Evolutionary conservation across 2,888 invertebrate genomes (phyloP).

Genomic region (Drosophila austrosaltans): DNA sequence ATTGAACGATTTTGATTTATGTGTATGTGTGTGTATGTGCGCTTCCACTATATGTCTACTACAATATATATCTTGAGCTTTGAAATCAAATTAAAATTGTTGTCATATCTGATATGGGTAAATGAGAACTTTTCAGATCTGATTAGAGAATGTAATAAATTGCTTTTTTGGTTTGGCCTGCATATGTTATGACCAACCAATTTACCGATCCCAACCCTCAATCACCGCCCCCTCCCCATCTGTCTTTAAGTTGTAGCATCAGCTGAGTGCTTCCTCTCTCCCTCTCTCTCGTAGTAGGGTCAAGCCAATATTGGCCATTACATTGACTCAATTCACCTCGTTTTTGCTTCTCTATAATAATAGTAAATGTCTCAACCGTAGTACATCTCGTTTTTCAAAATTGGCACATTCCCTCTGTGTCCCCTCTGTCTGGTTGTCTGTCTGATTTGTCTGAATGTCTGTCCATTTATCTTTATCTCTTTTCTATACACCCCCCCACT

Average conservation of each 20-base stretch:
- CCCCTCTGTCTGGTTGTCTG: background rate
- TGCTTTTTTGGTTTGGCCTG: constrained; percentile 10
- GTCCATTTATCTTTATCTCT: constrained; percentile 15
- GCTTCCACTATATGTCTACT: background rate
- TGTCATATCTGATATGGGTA: constrained; percentile 9
- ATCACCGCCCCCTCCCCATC: background rate
- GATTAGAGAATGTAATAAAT: constrained; percentile 7
- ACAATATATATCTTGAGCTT: background rate
- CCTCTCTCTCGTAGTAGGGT: background rate
- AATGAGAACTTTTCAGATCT: constrained; percentile 5
- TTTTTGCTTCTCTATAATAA: constrained; percentile 14
- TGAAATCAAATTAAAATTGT: constrained; percentile 13
- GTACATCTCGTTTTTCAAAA: constrained; percentile 62
- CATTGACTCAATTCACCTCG: constrained; percentile 13
- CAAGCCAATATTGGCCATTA: constrained; percentile 10
- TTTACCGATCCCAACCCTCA: too few relatives aligned
- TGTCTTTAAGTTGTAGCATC: background rate
- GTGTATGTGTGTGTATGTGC: background rate
- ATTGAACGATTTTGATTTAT: background rate
- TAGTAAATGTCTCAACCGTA: constrained; percentile 15
- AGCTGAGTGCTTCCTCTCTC: background rate
- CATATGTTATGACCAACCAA: constrained; percentile 9
- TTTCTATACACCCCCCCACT: background rate
- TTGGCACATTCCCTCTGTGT: constrained; percentile 42
- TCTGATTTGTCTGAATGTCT: background rate